These are phyloP conservation scores for Pristionchus pacificus DNA, from an alignment of 1,140 invertebrate species.

Conservation along the genomic window DNA sequence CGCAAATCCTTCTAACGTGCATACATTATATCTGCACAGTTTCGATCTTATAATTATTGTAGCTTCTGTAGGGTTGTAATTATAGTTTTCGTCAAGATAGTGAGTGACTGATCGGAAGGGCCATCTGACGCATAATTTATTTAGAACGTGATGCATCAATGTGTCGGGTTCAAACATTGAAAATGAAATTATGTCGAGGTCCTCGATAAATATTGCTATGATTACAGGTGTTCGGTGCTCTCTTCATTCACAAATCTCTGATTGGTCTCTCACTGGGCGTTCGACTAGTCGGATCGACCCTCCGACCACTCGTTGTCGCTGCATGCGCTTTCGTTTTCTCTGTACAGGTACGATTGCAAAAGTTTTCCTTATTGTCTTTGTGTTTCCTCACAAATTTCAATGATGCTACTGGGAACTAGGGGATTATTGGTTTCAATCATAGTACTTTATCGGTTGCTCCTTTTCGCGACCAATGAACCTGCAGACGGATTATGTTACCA, in stretches of 20 bases:
- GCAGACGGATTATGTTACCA: not conserved
- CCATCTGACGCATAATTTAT: too few relatives aligned
- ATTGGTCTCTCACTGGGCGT: constrained; percentile 67
- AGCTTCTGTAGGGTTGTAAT: too few relatives aligned
- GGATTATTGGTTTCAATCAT: too few relatives aligned
- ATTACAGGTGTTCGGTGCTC: constrained; percentile 63
- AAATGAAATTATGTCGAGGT: too few relatives aligned
- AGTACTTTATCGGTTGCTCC: too few relatives aligned
- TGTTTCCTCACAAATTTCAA: not conserved
- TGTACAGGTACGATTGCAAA: constrained; percentile 41
- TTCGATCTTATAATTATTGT: too few relatives aligned
- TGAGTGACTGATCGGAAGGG: too few relatives aligned
- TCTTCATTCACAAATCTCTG: constrained; percentile 66
- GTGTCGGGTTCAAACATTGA: too few relatives aligned
- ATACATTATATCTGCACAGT: too few relatives aligned
- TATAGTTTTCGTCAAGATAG: too few relatives aligned
- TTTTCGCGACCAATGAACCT: not conserved
- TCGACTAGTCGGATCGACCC: constrained; percentile 67
- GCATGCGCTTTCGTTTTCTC: constrained; percentile 67
- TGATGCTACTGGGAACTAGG: not conserved
- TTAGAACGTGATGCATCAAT: too few relatives aligned
- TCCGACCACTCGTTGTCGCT: constrained; percentile 64
- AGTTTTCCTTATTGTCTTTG: not conserved
- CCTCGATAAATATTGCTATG: too few relatives aligned
- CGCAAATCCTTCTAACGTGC: not conserved